Evolutionary conservation across 2,797 vertebrate species (phyloP), one percentile per base, ranked within the genome.

Genomic region (Margarornis squamiger): DNA sequence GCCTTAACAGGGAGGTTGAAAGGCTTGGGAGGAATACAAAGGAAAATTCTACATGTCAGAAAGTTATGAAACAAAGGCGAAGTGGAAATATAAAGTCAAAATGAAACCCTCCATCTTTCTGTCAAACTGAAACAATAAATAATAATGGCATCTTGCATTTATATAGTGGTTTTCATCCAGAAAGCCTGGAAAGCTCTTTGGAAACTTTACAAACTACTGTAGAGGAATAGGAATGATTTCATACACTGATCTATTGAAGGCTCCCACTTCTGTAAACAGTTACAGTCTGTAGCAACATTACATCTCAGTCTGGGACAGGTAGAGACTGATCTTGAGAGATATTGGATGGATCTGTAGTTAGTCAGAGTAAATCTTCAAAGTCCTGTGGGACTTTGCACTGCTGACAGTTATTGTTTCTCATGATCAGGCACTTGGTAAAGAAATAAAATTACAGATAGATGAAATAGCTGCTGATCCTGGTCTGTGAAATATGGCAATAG

Each of bases 31-130:
- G 57, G 36, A 82, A 74, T 49, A 87, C 41, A 88, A 87, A 89
- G 54, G 63, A 58, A 96, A 95, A 93, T 88, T 88, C 80, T 92
- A n/a, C 55, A 26, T 62, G 90, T 92, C 90, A 90, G 80, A 92
- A 95, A 96, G 94, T 94, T 95, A 96, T 96, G 93, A 96, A 96
- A 96, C 93, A 93, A 95, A 96, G 76, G 91, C 61, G 20, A 95
- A 96, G 83, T 92, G 77, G 49, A 96, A 96, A 96, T 96, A 95
- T 92, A 89, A 92, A 97, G 95, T 96, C 86, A 92, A 97, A 97
- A 95, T 97, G 96, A 97, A 97, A 96, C 96, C 49, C 90, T 96
- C 96, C 94, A 96, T 97, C 96, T 96, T 97, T 97, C 96, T 97
- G 96, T 96, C 96, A 97, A 95, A 82, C 71, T 74, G 90, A 95